Conservation (phyloP, 2,113 vertebrate species). For the Astatoreochromis straeleni region DNA sequence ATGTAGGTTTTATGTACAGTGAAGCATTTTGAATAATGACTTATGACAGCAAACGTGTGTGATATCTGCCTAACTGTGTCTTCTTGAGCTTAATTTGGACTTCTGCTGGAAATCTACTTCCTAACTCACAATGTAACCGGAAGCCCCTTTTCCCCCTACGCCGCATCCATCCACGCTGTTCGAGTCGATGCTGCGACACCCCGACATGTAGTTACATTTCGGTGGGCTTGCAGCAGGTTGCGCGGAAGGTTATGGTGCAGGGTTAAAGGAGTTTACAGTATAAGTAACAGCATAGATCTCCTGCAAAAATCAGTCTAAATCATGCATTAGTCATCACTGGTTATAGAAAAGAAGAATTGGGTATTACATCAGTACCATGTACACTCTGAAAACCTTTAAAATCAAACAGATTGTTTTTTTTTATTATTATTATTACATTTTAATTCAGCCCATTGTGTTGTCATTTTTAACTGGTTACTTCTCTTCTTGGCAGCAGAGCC, state of each 20-base stretch:
- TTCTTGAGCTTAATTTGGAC: not conserved
- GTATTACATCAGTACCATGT: not conserved
- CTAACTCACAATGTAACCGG: not conserved
- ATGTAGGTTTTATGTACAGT: not conserved
- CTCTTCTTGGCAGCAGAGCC: slow-evolving; percentile 77
- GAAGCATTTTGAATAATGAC: not conserved
- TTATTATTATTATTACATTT: not conserved
- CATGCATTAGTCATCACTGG: not conserved
- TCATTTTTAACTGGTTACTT: slow-evolving; percentile 69
- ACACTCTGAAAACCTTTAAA: not conserved
- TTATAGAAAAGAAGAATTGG: not conserved
- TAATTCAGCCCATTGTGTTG: not conserved
- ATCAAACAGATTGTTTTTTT: not conserved
- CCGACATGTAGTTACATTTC: not conserved
- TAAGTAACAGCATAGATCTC: not conserved
- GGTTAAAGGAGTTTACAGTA: not conserved
- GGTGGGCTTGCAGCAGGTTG: not conserved
- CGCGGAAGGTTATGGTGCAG: not conserved
- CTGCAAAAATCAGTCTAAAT: not conserved
- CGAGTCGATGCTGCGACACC: not conserved
- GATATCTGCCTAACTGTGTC: not conserved
- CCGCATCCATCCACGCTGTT: not conserved
- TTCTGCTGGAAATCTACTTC: not conserved
- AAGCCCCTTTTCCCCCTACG: not conserved
- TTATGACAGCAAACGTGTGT: slow-evolving; percentile 9